phyloP scores from a whole-genome alignment of 2,797 vertebrate species.

The Syngnathus acus region DNA sequence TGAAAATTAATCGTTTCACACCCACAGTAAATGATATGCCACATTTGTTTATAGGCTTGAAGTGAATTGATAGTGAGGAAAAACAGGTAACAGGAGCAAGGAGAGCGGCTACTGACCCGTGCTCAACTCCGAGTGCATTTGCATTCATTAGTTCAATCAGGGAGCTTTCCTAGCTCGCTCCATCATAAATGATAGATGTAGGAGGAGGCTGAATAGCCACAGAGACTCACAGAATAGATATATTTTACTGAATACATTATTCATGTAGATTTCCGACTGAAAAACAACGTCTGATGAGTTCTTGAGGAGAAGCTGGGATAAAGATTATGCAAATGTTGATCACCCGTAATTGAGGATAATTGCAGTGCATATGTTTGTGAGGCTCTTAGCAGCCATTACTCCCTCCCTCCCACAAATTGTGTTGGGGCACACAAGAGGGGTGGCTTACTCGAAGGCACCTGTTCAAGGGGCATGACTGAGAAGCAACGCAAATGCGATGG shows the following conservation, averaged over 20 bases:
- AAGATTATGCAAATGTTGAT: slow-evolving; percentile 68
- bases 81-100: slow-evolving; percentile 38
- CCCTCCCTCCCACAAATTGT: slow-evolving; percentile 27
- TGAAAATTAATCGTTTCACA: slow-evolving; percentile 65
- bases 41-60: slow-evolving; percentile 64
- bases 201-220: slow-evolving; percentile 47
- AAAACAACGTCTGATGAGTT: slow-evolving; percentile 61
- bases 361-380: slow-evolving; percentile 61
- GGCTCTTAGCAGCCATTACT: slow-evolving; percentile 52
- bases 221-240: slow-evolving; percentile 54
- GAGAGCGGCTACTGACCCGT: slow-evolving; percentile 56
- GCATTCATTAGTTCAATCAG: slow-evolving; percentile 68
- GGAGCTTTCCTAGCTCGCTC: slow-evolving; percentile 54
- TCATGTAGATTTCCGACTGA: slow-evolving; percentile 50
- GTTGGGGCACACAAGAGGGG: slow-evolving; percentile 28
- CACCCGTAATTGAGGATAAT: slow-evolving; percentile 65
- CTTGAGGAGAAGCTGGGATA: slow-evolving; percentile 55
- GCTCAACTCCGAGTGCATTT: slow-evolving; percentile 53
- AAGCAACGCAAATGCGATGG: slow-evolving; percentile 10
- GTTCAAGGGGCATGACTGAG: slow-evolving; percentile 28
- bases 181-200: slow-evolving; percentile 67
- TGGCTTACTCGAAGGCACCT: slow-evolving; percentile 48
- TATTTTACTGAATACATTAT: slow-evolving; percentile 60
- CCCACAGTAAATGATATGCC: slow-evolving; percentile 65
- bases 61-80: slow-evolving; percentile 63